A percentile compares a stretch with the other conserved stretches of the same genome.
phyloP scores from a whole-genome alignment of 35 echinoderm and acorn worm genomes.

The Apostichopus japonicus region DNA sequence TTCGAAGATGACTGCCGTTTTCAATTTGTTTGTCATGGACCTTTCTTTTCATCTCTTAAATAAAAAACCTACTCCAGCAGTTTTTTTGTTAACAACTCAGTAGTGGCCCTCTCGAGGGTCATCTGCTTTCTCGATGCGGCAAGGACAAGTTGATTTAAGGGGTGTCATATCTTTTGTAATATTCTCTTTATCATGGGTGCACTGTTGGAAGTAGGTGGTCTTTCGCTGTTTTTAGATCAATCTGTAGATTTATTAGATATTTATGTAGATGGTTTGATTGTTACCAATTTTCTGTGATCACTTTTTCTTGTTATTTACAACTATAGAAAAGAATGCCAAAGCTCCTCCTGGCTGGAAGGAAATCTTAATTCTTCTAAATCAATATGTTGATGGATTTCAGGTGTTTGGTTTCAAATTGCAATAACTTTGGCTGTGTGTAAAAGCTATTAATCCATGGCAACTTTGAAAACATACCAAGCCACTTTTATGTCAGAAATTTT shows the following conservation, averaged over 20 bases:
- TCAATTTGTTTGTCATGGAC: neutral
- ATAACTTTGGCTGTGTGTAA: no score
- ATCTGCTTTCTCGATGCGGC: neutral
- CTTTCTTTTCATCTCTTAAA: neutral
- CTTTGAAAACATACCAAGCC: no score
- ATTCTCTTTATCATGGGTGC: neutral
- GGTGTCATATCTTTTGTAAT: neutral
- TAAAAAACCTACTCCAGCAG: neutral
- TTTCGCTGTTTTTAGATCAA: neutral
- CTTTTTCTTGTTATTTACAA: neutral
- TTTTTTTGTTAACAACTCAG: neutral
- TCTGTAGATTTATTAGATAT: neutral
- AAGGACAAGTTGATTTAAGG: neutral
- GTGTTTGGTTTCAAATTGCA: no score
- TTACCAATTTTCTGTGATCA: neutral
- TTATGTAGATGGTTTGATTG: constrained; percentile 5
- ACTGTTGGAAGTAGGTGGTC: constrained; percentile 7
- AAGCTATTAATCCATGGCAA: no score
- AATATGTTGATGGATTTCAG: no score
- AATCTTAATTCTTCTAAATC: no score
- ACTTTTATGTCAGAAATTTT: no score
- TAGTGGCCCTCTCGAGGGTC: neutral
- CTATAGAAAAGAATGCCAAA: no score
- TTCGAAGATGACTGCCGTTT: constrained; percentile 1
- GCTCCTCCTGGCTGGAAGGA: no score